phyloP scores from a whole-genome alignment of 2,113 vertebrate genomes.

The Halichoeres trimaculatus region DNA sequence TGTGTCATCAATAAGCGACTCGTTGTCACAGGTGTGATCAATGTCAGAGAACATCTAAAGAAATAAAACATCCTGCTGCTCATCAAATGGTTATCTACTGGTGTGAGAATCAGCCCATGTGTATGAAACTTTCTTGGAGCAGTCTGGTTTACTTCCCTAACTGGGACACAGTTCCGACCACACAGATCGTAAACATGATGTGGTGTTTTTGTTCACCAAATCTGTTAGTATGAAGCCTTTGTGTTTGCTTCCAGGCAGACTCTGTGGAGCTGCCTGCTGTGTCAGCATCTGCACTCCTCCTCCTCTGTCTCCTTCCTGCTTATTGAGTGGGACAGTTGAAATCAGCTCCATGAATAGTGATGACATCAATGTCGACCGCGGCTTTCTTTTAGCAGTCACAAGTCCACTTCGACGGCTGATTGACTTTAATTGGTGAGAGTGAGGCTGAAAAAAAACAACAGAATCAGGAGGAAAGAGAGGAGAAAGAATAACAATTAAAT shows the following conservation, averaged over 20 bases:
- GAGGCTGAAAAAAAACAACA: constrained; percentile 11
- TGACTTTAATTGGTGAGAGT: constrained; percentile 51
- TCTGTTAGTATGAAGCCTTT: neutral
- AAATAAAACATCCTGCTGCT: neutral
- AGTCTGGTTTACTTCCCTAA: neutral
- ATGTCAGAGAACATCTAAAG: neutral
- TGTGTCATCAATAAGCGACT: neutral
- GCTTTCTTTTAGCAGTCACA: constrained; percentile 17
- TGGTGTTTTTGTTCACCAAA: neutral
- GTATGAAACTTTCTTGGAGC: neutral
- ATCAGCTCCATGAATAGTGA: constrained; percentile 47
- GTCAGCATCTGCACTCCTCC: neutral
- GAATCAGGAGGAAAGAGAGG: neutral
- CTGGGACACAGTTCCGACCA: neutral
- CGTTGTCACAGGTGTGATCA: neutral
- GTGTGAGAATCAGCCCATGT: neutral
- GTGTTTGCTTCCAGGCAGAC: constrained; percentile 1
- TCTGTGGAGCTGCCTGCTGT: constrained; percentile 1
- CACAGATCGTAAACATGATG: neutral
- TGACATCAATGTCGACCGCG: constrained; percentile 2
- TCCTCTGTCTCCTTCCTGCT: neutral
- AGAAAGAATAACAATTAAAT: constrained; percentile 40
- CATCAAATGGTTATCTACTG: neutral
- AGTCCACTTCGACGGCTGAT: constrained; percentile 33
- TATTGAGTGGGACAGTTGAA: constrained; percentile 32